Evolutionary conservation across 2,888 invertebrate genomes (phyloP).

Genomic region (Elmis aenea): DNA sequence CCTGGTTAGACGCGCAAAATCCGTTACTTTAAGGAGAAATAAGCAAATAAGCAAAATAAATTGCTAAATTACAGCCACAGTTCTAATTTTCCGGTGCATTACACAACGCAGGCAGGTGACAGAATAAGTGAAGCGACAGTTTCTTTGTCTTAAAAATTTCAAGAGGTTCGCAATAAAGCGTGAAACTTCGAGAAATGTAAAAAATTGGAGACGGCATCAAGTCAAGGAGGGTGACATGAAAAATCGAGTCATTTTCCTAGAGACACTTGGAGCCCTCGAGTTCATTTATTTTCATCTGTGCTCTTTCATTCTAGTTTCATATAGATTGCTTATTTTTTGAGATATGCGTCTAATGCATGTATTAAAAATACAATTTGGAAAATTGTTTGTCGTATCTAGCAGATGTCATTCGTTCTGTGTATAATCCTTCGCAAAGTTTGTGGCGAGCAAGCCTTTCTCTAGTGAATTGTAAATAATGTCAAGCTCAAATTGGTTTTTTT

Average conservation of each 20-base stretch:
- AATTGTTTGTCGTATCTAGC: too few relatives aligned
- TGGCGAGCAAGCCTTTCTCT: too few relatives aligned
- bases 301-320: conserved; percentile 16
- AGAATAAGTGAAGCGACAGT: conserved; percentile 18
- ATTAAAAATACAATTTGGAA: too few relatives aligned
- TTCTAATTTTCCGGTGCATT: conserved; percentile 20
- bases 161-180: conserved; percentile 19
- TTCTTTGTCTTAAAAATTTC: conserved; percentile 15
- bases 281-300: conserved; percentile 33
- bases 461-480: too few relatives aligned
- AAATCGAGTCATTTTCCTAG: conserved; percentile 34
- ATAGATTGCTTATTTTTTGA: conserved; percentile 12
- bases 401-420: too few relatives aligned
- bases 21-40: too few relatives aligned
- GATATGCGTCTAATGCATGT: not conserved
- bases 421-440: too few relatives aligned
- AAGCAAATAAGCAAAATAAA: too few relatives aligned
- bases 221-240: conserved; percentile 30
- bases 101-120: conserved; percentile 20
- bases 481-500: too few relatives aligned
- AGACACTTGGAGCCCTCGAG: conserved; percentile 32
- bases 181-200: conserved; percentile 23
- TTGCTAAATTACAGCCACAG: conserved; percentile 18
- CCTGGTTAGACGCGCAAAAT: too few relatives aligned
- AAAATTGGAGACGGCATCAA: conserved; percentile 28